These are phyloP conservation scores for Drosophila nigromelanica DNA, from an alignment of 1,140 invertebrate species.

Conservation along the genomic window DNA sequence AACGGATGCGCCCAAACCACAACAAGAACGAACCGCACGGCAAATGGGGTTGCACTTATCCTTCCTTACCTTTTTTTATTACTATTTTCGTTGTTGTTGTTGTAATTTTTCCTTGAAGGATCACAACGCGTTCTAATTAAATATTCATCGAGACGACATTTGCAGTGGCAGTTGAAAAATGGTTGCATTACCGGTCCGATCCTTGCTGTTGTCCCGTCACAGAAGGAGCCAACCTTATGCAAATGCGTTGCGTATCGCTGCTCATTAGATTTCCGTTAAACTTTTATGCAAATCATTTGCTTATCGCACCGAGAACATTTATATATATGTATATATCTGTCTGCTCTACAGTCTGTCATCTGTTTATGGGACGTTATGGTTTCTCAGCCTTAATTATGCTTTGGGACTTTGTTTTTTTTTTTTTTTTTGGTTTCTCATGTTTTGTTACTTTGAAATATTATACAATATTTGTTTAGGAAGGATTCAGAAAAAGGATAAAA, in stretches of 20 bases:
- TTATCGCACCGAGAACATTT: not conserved
- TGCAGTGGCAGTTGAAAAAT: slow-evolving; percentile 56
- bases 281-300: slow-evolving; percentile 72
- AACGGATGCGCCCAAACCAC: slow-evolving; percentile 48
- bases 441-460: slow-evolving; percentile 59
- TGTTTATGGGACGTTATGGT: slow-evolving; percentile 53
- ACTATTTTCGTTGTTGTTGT: too few species aligned
- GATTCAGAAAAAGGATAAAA: slow-evolving; percentile 60
- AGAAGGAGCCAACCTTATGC: slow-evolving; percentile 27
- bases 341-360: slow-evolving; percentile 50
- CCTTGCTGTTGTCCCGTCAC: not conserved
- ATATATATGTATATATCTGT: not conserved
- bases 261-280: slow-evolving; percentile 79
- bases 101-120: slow-evolving; percentile 24
- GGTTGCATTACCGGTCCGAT: slow-evolving; percentile 56
- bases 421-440: not conserved
- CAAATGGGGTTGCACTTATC: slow-evolving; percentile 57
- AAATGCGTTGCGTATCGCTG: slow-evolving; percentile 34
- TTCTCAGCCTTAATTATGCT: slow-evolving; percentile 28
- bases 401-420: not conserved
- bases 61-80: slow-evolving; percentile 32
- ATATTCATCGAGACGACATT: slow-evolving; percentile 79
- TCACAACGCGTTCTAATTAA: slow-evolving; percentile 59
- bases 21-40: slow-evolving; percentile 36
- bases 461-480: slow-evolving; percentile 73